Conservation (phyloP, 2,888 invertebrate species). For the Pammene fasciana region DNA sequence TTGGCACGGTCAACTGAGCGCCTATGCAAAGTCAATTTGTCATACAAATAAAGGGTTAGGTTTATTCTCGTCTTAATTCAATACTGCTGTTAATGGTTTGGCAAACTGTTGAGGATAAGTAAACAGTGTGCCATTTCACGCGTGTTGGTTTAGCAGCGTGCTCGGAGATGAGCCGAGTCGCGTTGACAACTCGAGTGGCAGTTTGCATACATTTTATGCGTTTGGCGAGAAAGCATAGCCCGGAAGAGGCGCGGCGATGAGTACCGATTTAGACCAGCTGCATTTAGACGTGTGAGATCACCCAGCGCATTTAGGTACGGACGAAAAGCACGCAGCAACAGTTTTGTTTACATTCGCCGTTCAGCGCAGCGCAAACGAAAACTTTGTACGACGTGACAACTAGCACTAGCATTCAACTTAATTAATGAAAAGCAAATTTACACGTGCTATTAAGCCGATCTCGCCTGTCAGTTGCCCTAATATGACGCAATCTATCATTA, state of each 20-base stretch:
- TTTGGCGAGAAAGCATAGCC: constrained; percentile 74
- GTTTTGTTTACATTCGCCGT: constrained; percentile 38
- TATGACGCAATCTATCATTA: constrained; percentile 38
- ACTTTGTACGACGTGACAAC: constrained; percentile 38
- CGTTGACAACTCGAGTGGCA: constrained; percentile 74
- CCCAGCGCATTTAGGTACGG: constrained; percentile 59
- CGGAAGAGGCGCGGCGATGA: constrained; percentile 70
- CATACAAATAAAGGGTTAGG: constrained; percentile 47
- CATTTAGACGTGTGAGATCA: constrained; percentile 78
- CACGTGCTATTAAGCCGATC: constrained; percentile 35
- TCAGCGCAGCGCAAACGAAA: constrained; percentile 35
- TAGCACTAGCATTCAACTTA: constrained; percentile 36
- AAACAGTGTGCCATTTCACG: constrained; percentile 65
- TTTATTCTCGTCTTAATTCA: constrained; percentile 53
- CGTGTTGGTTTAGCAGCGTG: constrained; percentile 62
- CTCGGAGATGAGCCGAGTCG: constrained; percentile 57
- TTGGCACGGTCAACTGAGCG: constrained; percentile 26
- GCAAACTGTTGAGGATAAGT: constrained; percentile 65
- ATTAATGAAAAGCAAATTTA: constrained; percentile 41
- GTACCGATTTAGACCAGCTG: constrained; percentile 75
- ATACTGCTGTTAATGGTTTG: constrained; percentile 62
- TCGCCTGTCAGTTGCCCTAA: constrained; percentile 34
- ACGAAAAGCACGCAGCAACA: constrained; percentile 44
- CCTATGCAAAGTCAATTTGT: constrained; percentile 44
- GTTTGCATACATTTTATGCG: constrained; percentile 75